phyloP scores from a whole-genome alignment of 2,888 invertebrate genomes.

The Amphimallon solstitiale region DNA sequence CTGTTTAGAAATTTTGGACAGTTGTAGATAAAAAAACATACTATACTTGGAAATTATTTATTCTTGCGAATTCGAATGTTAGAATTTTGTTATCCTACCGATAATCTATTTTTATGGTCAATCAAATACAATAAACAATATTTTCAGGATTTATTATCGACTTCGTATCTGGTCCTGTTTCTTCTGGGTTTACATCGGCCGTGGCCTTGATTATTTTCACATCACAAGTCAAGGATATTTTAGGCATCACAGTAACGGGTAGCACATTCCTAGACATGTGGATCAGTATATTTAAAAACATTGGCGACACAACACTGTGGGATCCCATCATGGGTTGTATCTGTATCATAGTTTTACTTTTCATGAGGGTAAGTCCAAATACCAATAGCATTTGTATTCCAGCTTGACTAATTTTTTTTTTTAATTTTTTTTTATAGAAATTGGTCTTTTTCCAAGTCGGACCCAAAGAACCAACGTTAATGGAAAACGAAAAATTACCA shows the following conservation, averaged over 20 bases:
- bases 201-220: constrained; percentile 89
- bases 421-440: constrained; percentile 18
- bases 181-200: constrained; percentile 90
- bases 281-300: constrained; percentile 75
- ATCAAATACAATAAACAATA: neutral
- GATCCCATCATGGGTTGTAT: constrained; percentile 80
- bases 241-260: constrained; percentile 78
- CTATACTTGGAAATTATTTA: too few species aligned
- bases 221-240: constrained; percentile 86
- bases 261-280: constrained; percentile 83
- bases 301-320: constrained; percentile 73
- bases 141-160: constrained; percentile 82
- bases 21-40: too few species aligned
- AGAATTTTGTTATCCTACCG: too few species aligned
- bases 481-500: constrained; percentile 25
- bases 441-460: constrained; percentile 34
- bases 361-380: constrained; percentile 74
- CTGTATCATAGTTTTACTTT: constrained; percentile 79
- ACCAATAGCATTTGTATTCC: neutral
- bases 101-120: too few species aligned
- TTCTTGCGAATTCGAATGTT: too few species aligned
- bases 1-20: too few species aligned
- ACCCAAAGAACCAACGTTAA: constrained; percentile 13
- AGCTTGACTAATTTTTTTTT: neutral
- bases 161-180: constrained; percentile 90